Base-by-base conservation (phyloP, 2,797 vertebrate species). In the Sparidentex hasta region DNA sequence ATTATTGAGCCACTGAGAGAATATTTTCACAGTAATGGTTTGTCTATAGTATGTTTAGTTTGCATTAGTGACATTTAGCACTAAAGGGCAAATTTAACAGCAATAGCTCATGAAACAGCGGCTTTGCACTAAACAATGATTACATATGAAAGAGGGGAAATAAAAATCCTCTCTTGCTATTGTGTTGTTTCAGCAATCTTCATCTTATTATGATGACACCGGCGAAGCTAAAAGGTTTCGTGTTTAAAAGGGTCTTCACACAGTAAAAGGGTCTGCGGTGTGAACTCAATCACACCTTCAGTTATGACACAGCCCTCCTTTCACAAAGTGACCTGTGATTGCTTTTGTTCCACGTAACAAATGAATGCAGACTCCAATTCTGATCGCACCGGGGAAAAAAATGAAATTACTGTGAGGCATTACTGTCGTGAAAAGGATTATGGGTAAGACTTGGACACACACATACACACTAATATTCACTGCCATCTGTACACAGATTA, bases 341-440 rank as follows among this genome's bases (percentile, higher is more conserved):
- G 59, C 21, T 78, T 74, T 70, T 52, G 20, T 50, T 62, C 54
- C 43, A 18, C n/a, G 2, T 51, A 33, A 54, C 25, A 62, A 67
- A 65, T 65, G 27, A 44, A 62, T 59, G 48, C 70, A 58, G 29
- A 66, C 66, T 56, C 20, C 20, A 33, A 11, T 44, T 63, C 12
- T 71, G 23, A 58, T 55, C 33, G 33, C 8, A 55, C 55, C 52
- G 41, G 51, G 52, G 58, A 46, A 8, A 82, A 64, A 73, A 67
- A 16, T 58, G 43, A 17, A 71, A 25, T 46, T 14, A 69, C 58
- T 68, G 52, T 63, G 43, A 65, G 48, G 74, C 38, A 67, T 63
- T 78, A 84, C 25, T 66, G 21, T 50, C 74, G 58, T n/a, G 38
- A 52, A 74, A 21, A 52, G 75, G 83, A 84, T 85, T 88, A 87